Percentiles rank a stretch among this genome's conserved stretches.
These are phyloP conservation scores for Philhelius pedissequus DNA, from an alignment of 2,888 invertebrate species.

Conservation along the genomic window DNA sequence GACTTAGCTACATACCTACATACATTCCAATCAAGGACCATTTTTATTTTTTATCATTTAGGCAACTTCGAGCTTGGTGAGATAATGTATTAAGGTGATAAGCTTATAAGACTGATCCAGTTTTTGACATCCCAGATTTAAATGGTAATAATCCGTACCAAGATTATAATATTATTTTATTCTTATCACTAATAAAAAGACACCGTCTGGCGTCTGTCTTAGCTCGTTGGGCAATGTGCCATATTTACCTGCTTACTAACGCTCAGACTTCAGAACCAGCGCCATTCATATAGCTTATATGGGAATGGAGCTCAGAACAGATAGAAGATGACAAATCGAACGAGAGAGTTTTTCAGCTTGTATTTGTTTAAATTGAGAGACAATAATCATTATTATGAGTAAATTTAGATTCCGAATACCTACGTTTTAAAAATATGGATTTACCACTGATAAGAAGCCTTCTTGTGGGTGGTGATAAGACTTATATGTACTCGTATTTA, in stretches of 20 bases:
- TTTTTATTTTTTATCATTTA: constrained; percentile 13
- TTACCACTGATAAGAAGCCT: not conserved
- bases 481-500: no score
- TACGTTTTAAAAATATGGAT: not conserved
- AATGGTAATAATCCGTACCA: no score
- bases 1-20: not conserved
- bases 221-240: not conserved
- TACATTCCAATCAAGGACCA: not conserved
- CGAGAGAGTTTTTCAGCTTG: not conserved
- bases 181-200: no score
- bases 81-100: not conserved
- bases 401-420: not conserved
- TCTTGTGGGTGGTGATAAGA: constrained; percentile 50
- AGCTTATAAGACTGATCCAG: not conserved
- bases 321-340: not conserved
- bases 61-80: not conserved
- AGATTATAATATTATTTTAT: no score
- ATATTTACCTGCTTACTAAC: not conserved
- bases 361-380: not conserved
- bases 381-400: not conserved
- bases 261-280: no score
- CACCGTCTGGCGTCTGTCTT: not conserved
- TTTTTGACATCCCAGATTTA: not conserved
- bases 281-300: not conserved
- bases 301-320: not conserved